phyloP scores from a whole-genome alignment of 1,140 invertebrate species.

The Brachionus manjavacas region DNA sequence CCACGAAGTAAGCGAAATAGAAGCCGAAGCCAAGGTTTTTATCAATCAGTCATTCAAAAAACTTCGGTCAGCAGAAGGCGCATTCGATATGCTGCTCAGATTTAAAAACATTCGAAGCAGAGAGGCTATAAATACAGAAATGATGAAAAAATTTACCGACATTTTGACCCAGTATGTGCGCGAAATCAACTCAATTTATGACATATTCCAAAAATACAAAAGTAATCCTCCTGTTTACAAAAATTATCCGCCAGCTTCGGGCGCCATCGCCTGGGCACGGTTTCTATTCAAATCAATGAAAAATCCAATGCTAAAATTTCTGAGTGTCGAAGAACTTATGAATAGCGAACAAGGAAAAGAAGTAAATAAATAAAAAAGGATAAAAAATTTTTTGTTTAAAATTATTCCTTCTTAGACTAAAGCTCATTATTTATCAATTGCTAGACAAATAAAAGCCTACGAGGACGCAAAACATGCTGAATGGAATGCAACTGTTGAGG shows the following conservation, averaged over 20 bases:
- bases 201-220: constrained; percentile 64
- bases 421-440: constrained; percentile 68
- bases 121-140: constrained; percentile 65
- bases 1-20: constrained; percentile 67
- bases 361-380: constrained; percentile 46
- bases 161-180: constrained; percentile 75
- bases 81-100: constrained; percentile 71
- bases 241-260: constrained; percentile 71
- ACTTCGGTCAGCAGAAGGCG: constrained; percentile 71
- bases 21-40: constrained; percentile 74
- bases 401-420: constrained; percentile 62
- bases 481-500: constrained; percentile 54
- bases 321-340: constrained; percentile 69
- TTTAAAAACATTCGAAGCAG: constrained; percentile 73
- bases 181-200: constrained; percentile 64
- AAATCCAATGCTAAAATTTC: constrained; percentile 70
- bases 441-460: constrained; percentile 69
- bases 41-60: constrained; percentile 78
- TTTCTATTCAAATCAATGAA: constrained; percentile 72
- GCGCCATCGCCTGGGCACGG: constrained; percentile 76
- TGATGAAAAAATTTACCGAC: constrained; percentile 75
- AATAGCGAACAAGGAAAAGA: constrained; percentile 67
- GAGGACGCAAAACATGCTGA: constrained; percentile 62
- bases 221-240: constrained; percentile 68
- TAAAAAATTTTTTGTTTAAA: neutral